These are phyloP conservation scores for Silurus asotus DNA, from an alignment of 2,113 vertebrate species.

Conservation along the genomic window DNA sequence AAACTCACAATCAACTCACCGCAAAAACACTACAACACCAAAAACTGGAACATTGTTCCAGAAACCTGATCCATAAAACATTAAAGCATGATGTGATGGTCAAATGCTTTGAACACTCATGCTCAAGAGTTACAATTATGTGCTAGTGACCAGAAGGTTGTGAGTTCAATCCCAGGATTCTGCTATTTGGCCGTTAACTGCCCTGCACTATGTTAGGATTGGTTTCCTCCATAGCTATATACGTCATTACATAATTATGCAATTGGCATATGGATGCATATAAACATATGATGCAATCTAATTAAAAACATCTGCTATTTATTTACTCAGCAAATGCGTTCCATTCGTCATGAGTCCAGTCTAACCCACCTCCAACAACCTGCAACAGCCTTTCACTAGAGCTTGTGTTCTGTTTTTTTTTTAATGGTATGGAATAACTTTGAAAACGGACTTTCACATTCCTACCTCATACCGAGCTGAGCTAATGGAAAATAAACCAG, in stretches of 20 bases:
- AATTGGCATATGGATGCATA: neutral
- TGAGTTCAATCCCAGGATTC: neutral
- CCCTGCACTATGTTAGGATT: neutral
- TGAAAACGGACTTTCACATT: neutral
- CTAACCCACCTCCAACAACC: neutral
- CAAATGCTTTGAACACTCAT: neutral
- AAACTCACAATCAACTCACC: neutral
- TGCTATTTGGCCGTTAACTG: neutral
- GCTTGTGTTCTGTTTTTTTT: neutral
- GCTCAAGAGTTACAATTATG: neutral
- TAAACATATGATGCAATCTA: neutral
- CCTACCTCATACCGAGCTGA: neutral
- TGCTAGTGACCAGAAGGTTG: neutral
- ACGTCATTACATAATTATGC: neutral
- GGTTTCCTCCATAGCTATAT: neutral
- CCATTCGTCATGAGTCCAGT: neutral
- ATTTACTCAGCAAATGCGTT: neutral
- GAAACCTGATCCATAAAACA: neutral
- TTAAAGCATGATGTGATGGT: neutral
- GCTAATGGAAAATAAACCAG: neutral
- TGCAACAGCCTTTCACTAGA: neutral
- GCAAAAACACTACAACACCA: neutral
- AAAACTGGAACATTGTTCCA: neutral
- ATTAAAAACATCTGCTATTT: slow-evolving; percentile 9
- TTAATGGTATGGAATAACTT: neutral